These are phyloP conservation scores for Ictalurus punctatus DNA, from an alignment of 2,113 vertebrate genomes.

Conservation along the genomic window DNA sequence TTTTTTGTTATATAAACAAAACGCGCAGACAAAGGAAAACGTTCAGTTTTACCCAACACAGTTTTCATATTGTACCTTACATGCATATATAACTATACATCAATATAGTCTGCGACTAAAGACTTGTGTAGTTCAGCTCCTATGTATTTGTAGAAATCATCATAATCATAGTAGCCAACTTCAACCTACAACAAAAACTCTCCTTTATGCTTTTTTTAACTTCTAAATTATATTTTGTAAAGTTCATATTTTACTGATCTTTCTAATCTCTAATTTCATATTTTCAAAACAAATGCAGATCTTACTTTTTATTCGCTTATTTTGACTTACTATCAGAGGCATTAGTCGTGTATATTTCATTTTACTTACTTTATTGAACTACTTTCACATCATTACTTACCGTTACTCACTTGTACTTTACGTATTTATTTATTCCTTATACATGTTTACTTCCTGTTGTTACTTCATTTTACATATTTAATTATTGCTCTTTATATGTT, in stretches of 20 bases:
- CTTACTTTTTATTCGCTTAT: not conserved
- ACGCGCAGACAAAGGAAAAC: not conserved
- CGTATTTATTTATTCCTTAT: not conserved
- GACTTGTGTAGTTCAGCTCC: not conserved
- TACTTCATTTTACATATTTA: not conserved
- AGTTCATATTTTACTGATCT: not conserved
- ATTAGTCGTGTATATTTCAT: not conserved
- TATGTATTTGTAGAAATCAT: not conserved
- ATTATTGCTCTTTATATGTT: not conserved
- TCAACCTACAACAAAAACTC: too few species aligned
- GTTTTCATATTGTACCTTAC: not conserved
- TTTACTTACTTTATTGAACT: not conserved
- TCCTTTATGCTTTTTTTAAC: too few species aligned
- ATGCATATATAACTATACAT: not conserved
- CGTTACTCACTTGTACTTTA: not conserved
- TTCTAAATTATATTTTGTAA: too few species aligned
- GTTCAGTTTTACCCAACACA: not conserved
- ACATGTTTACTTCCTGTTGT: not conserved
- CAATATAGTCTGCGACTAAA: not conserved
- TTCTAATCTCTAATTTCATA: not conserved
- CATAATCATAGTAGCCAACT: too few species aligned
- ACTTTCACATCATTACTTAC: not conserved
- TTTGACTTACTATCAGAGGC: not conserved
- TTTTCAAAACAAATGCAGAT: not conserved
- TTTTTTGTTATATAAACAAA: not conserved